Conservation (phyloP, 1,140 invertebrate species). For the Drosophila quadrilineata region DNA sequence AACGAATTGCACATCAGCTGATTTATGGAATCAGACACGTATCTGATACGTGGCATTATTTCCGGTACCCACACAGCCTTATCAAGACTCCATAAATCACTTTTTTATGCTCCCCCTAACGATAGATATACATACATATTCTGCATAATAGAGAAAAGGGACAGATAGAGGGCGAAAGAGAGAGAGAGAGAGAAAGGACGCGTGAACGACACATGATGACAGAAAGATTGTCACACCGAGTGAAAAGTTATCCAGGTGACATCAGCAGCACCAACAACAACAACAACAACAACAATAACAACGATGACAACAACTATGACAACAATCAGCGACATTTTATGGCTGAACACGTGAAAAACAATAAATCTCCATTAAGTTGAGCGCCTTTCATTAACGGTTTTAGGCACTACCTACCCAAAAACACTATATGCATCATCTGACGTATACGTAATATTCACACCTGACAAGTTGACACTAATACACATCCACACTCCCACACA, state of each 20-base stretch:
- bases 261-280: constrained; percentile 3
- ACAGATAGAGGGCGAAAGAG: too few species aligned
- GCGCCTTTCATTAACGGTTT: constrained; percentile 74
- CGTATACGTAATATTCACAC: constrained; percentile 25
- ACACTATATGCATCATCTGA: constrained; percentile 24
- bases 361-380: constrained; percentile 75
- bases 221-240: constrained; percentile 24
- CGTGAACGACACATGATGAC: constrained; percentile 8
- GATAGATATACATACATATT: neutral
- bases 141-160: neutral
- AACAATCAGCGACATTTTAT: constrained; percentile 32
- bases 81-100: constrained; percentile 10
- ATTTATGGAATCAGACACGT: neutral
- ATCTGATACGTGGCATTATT: constrained; percentile 11
- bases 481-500: constrained; percentile 6
- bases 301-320: neutral
- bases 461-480: constrained; percentile 40
- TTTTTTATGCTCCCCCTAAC: neutral
- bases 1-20: too few species aligned
- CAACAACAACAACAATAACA: constrained; percentile 1
- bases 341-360: constrained; percentile 48
- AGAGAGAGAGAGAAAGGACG: too few species aligned
- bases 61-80: neutral
- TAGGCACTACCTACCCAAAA: constrained; percentile 3
- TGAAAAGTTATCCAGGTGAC: constrained; percentile 27